Percentiles rank a stretch among this genome's conserved stretches.
Conservation (phyloP, 2,888 invertebrate species). For the Standfussiana lucernea region DNA sequence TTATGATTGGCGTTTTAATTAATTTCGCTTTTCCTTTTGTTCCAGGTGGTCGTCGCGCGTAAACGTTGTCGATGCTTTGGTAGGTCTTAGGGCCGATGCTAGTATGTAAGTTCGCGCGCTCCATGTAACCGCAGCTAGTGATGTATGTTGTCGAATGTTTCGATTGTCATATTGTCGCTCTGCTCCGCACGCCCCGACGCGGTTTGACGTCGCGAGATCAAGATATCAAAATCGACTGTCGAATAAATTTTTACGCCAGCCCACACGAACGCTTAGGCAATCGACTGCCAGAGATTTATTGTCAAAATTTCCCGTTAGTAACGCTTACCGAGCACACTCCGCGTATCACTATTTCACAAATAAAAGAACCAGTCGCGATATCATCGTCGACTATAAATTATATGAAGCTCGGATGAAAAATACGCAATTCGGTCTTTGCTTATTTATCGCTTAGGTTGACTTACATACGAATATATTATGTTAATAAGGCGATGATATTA, state of each 20-base stretch:
- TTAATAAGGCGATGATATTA: slow-evolving; percentile 77
- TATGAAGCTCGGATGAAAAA: slow-evolving; percentile 89
- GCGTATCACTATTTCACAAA: slow-evolving; percentile 90
- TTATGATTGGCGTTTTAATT: slow-evolving; percentile 89
- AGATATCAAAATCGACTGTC: slow-evolving; percentile 88
- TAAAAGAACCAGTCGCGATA: slow-evolving; percentile 91
- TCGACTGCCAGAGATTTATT: slow-evolving; percentile 90
- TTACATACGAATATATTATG: slow-evolving; percentile 86
- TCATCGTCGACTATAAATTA: slow-evolving; percentile 90
- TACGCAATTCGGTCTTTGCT: slow-evolving; percentile 87
- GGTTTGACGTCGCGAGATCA: slow-evolving; percentile 83
- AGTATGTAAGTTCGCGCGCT: slow-evolving; percentile 76
- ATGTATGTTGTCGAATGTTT: slow-evolving; percentile 51
- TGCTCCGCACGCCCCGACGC: slow-evolving; percentile 73
- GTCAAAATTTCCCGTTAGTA: slow-evolving; percentile 91
- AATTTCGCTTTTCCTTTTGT: slow-evolving; percentile 91
- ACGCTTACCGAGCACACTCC: slow-evolving; percentile 90
- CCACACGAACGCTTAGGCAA: slow-evolving; percentile 90
- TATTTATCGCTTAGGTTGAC: slow-evolving; percentile 87
- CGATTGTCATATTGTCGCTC: slow-evolving; percentile 73
- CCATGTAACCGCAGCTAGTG: slow-evolving; percentile 65
- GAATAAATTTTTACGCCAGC: slow-evolving; percentile 88
- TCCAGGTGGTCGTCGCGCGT: slow-evolving; percentile 89
- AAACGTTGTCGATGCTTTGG: slow-evolving; percentile 83
- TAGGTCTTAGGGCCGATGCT: slow-evolving; percentile 79